Conservation (phyloP, 2,888 invertebrate genomes). For the Melipona beecheii region DNA sequence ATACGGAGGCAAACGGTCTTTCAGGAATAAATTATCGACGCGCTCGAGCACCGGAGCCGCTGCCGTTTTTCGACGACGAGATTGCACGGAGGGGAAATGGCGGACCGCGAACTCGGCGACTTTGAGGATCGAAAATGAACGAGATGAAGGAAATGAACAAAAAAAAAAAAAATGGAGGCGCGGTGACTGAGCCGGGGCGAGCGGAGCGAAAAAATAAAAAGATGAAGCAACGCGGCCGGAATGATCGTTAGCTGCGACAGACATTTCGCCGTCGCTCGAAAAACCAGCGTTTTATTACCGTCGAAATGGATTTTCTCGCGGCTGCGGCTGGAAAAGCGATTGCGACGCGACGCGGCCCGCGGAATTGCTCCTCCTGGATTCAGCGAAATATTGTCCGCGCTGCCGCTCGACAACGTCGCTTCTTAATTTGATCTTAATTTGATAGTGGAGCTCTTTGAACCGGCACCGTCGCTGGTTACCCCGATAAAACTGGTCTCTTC, state of each 20-base stretch:
- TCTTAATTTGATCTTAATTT: neutral
- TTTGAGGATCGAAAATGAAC: too few species aligned
- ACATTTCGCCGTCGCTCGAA: conserved; percentile 18
- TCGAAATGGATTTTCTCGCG: conserved; percentile 38
- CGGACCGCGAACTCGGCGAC: too few species aligned
- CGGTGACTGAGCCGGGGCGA: too few species aligned
- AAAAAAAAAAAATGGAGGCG: too few species aligned
- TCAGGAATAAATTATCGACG: too few species aligned
- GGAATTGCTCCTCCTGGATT: neutral
- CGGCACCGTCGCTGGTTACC: neutral
- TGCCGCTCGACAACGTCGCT: neutral
- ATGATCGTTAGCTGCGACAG: conserved; percentile 30
- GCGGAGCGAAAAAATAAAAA: neutral
- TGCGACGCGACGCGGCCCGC: neutral
- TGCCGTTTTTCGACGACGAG: too few species aligned
- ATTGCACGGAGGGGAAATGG: too few species aligned
- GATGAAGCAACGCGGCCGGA: conserved; percentile 12
- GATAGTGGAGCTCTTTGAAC: neutral
- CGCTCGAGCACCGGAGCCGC: too few species aligned
- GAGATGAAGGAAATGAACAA: too few species aligned
- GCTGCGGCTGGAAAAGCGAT: conserved; percentile 13
- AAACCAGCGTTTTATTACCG: conserved; percentile 38
- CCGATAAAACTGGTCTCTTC: neutral
- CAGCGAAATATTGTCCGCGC: conserved; percentile 12
- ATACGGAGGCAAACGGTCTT: neutral